These are phyloP conservation scores for Tachina lurida DNA, from an alignment of 2,888 invertebrate species.

Conservation along the genomic window DNA sequence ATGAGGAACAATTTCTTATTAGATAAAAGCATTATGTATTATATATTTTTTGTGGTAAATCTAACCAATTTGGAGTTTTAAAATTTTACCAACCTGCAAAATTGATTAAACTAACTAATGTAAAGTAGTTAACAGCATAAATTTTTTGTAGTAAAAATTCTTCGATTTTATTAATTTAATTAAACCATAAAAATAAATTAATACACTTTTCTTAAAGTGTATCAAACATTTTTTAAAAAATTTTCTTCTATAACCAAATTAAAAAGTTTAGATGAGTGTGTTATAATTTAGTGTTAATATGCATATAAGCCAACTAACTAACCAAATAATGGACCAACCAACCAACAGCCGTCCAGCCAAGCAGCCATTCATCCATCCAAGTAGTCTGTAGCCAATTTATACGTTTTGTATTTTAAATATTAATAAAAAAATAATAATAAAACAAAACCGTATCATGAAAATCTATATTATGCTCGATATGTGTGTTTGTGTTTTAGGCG, in stretches of 20 bases:
- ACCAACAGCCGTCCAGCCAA: not conserved
- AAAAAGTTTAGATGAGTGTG: constrained; percentile 19
- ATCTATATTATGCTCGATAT: constrained; percentile 33
- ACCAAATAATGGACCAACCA: constrained; percentile 20
- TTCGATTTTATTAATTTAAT: too few species aligned
- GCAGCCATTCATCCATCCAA: constrained; percentile 36
- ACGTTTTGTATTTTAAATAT: not conserved
- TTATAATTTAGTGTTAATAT: constrained; percentile 61
- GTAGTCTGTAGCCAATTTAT: constrained; percentile 41
- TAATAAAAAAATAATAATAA: not conserved
- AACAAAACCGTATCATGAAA: constrained; percentile 49
- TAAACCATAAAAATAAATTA: too few species aligned
- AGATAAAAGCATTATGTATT: too few species aligned
- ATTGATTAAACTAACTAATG: too few species aligned
- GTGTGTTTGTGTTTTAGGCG: constrained; percentile 20
- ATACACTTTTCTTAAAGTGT: constrained; percentile 22
- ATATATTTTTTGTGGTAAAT: too few species aligned
- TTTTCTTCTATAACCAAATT: constrained; percentile 16
- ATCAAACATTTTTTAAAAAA: not conserved
- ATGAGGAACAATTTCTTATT: too few species aligned
- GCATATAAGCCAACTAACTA: constrained; percentile 44
- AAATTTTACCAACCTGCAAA: too few species aligned
- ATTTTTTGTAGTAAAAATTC: too few species aligned
- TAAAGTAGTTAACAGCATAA: too few species aligned
- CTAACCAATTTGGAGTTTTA: too few species aligned